A percentile compares a stretch with the other conserved stretches of the same genome.
Conservation (phyloP, 1,140 invertebrate species). For the Dreissena rostriformis region DNA sequence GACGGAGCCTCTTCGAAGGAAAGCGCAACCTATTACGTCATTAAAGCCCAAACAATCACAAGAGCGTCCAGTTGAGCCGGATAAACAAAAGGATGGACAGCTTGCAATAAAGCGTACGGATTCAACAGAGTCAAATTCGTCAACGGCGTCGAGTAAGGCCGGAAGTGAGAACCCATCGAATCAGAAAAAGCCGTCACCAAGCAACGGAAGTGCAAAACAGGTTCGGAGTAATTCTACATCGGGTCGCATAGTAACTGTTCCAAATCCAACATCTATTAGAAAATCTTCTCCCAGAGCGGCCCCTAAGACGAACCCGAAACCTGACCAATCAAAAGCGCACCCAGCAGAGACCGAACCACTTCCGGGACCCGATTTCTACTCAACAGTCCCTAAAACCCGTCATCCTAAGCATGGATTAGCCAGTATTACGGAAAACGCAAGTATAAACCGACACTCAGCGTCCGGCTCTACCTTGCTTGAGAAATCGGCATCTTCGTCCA, state of each 20-base stretch:
- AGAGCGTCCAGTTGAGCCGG: slow-evolving; percentile 52
- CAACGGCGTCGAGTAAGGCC: slow-evolving; percentile 59
- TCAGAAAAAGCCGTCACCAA: slow-evolving; percentile 17
- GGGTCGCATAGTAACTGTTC: slow-evolving; percentile 75
- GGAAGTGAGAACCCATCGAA: slow-evolving; percentile 60
- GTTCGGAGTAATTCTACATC: slow-evolving; percentile 75
- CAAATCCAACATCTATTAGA: slow-evolving; percentile 62
- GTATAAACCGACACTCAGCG: slow-evolving; percentile 67
- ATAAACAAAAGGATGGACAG: slow-evolving; percentile 41
- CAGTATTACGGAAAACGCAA: slow-evolving; percentile 68
- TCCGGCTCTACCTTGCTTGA: slow-evolving; percentile 67
- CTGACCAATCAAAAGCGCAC: slow-evolving; percentile 49
- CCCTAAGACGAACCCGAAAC: slow-evolving; percentile 3
- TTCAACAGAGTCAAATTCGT: slow-evolving; percentile 61
- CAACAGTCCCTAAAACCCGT: slow-evolving; percentile 48
- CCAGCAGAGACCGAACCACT: slow-evolving; percentile 63
- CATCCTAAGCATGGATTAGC: slow-evolving; percentile 66
- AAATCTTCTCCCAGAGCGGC: slow-evolving; percentile 12
- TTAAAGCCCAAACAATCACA: slow-evolving; percentile 67
- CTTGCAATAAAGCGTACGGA: slow-evolving; percentile 9
- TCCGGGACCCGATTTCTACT: slow-evolving; percentile 48
- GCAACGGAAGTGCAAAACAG: slow-evolving; percentile 49
- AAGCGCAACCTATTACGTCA: slow-evolving; percentile 76
- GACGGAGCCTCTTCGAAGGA: slow-evolving; percentile 59
- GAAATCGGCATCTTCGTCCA: slow-evolving; percentile 19